Evolutionary conservation across 1,140 invertebrate species (phyloP).

Genomic region (Bicyclus anynana): DNA sequence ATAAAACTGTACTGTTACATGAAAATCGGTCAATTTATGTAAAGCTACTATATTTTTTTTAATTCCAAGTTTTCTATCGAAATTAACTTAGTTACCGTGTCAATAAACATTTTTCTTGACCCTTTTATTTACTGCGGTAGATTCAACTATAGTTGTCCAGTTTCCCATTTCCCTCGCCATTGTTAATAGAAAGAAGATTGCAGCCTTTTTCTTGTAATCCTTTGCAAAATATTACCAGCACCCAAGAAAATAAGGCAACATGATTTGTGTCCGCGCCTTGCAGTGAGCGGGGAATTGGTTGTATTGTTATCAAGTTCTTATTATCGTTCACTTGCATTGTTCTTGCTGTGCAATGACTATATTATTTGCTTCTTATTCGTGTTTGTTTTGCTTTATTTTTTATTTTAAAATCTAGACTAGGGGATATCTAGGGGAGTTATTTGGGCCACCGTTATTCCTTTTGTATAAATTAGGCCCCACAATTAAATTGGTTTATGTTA

Average conservation of each 20-base stretch:
- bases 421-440: background rate
- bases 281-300: constrained; percentile 18
- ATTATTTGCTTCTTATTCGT: constrained; percentile 2
- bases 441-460: background rate
- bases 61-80: no score
- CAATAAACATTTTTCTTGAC: background rate
- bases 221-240: constrained; percentile 17
- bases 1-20: no score
- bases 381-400: background rate
- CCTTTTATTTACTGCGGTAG: background rate
- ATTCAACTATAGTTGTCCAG: background rate
- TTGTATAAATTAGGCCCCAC: no score
- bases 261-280: constrained; percentile 20
- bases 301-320: constrained; percentile 28
- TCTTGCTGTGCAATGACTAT: constrained; percentile 16
- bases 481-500: no score
- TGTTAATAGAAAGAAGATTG: constrained; percentile 16
- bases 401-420: background rate
- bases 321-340: constrained; percentile 22
- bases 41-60: no score
- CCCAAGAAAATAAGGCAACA: constrained; percentile 15
- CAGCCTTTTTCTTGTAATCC: constrained; percentile 13
- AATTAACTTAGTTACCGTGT: background rate
- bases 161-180: constrained; percentile 1
- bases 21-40: no score